phyloP scores from a whole-genome alignment of 2,888 invertebrate species.

The Thysanoteuthis rhombus region DNA sequence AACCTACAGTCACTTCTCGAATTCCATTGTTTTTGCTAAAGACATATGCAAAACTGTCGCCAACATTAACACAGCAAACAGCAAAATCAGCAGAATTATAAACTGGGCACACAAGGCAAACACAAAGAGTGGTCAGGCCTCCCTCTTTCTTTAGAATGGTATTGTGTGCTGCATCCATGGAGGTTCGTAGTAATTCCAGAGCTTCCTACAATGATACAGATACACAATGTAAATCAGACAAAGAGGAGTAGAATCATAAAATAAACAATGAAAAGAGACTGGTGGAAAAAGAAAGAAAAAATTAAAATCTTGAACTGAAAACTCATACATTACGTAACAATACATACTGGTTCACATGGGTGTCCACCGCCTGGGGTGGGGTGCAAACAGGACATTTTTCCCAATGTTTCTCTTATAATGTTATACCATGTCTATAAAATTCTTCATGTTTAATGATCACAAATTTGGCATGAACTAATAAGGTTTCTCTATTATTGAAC shows the following conservation, averaged over 20 bases:
- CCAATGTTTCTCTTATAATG: too few species aligned
- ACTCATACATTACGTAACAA: too few species aligned
- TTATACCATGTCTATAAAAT: too few species aligned
- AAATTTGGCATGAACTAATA: too few species aligned
- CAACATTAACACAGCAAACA: constrained; percentile 88
- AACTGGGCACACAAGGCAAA: constrained; percentile 75
- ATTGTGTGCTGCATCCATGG: constrained; percentile 86
- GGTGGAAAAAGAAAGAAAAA: background rate
- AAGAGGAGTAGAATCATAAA: background rate
- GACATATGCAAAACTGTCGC: constrained; percentile 88
- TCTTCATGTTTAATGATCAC: too few species aligned
- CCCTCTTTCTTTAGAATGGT: constrained; percentile 82
- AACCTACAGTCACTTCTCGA: constrained; percentile 81
- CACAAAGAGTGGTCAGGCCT: constrained; percentile 82
- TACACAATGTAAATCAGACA: background rate
- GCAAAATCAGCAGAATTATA: constrained; percentile 72
- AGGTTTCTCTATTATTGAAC: too few species aligned
- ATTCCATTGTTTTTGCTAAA: constrained; percentile 80
- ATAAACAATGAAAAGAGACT: background rate
- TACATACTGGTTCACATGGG: too few species aligned
- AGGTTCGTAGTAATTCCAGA: constrained; percentile 80
- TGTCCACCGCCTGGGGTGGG: too few species aligned
- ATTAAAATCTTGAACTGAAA: background rate
- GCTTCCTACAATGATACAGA: constrained; percentile 72
- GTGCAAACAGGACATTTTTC: too few species aligned